phyloP scores from a whole-genome alignment of 2,888 invertebrate species.

The Phrixothrix hirtus region DNA sequence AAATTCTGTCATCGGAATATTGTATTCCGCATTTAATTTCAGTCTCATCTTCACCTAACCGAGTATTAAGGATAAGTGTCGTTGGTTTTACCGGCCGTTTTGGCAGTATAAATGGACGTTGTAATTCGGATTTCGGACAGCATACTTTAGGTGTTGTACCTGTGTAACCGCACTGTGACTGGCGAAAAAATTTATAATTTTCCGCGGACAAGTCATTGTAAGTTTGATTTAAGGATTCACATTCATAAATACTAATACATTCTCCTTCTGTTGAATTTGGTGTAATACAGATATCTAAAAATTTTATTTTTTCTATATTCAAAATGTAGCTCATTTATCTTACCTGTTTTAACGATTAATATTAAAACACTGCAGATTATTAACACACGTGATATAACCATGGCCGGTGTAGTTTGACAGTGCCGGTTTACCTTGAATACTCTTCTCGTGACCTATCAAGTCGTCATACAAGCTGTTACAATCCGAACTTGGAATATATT shows the following conservation, averaged over 20 bases:
- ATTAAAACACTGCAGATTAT: no score
- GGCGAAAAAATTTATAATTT: conserved; percentile 54
- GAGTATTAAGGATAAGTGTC: not conserved
- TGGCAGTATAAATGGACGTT: not conserved
- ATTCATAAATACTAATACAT: conserved; percentile 58
- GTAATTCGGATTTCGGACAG: conserved; percentile 45
- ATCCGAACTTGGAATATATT: no score
- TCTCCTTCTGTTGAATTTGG: conserved; percentile 54
- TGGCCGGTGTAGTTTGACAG: no score
- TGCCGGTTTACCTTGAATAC: no score
- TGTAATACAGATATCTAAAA: conserved; percentile 51
- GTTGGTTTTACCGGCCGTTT: not conserved
- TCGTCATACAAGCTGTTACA: no score
- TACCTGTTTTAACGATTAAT: no score
- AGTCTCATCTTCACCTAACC: conserved; percentile 25
- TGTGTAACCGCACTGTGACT: conserved; percentile 61
- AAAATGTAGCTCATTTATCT: no score
- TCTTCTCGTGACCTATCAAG: no score
- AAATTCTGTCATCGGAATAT: conserved; percentile 63
- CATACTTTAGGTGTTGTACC: conserved; percentile 59
- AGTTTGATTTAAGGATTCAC: conserved; percentile 40
- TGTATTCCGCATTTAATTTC: conserved; percentile 60
- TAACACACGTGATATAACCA: no score
- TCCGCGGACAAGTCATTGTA: conserved; percentile 35
- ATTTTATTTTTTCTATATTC: no score